Percentiles rank a stretch among this genome's conserved stretches.
phyloP scores from a whole-genome alignment of 2,888 invertebrate species.

The Hesperia comma region DNA sequence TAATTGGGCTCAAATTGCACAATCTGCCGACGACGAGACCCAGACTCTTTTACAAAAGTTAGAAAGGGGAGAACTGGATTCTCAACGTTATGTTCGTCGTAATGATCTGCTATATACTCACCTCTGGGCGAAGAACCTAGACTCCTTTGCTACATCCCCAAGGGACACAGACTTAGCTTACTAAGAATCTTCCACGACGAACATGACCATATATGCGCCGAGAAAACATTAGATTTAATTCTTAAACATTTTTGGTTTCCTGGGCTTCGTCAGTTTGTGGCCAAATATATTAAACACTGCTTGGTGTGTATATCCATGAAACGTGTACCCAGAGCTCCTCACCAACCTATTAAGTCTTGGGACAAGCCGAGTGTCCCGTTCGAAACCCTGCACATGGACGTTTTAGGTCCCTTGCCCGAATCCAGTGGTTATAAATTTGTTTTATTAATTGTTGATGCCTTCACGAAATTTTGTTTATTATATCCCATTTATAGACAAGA shows the following conservation, averaged over 20 bases:
- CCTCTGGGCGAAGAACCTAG: constrained; percentile 34
- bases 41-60: not conserved
- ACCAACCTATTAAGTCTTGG: constrained; percentile 43
- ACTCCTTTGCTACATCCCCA: constrained; percentile 40
- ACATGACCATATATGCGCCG: constrained; percentile 29
- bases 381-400: constrained; percentile 40
- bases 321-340: constrained; percentile 39
- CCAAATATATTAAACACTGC: constrained; percentile 27
- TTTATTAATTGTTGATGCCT: too few relatives aligned
- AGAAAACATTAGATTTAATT: constrained; percentile 25
- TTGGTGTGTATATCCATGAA: constrained; percentile 39
- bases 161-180: constrained; percentile 40
- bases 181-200: constrained; percentile 39
- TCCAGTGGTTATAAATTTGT: constrained; percentile 29
- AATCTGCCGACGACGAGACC: constrained; percentile 39
- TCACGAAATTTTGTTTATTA: constrained; percentile 29
- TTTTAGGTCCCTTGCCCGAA: constrained; percentile 17
- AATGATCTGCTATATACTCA: constrained; percentile 38
- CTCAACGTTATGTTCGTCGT: constrained; percentile 6
- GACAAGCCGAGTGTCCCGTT: constrained; percentile 43
- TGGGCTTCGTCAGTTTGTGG: constrained; percentile 18
- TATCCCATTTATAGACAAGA: constrained; percentile 36
- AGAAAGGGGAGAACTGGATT: too few relatives aligned
- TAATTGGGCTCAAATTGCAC: constrained; percentile 43
- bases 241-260: constrained; percentile 32